phyloP scores from a whole-genome alignment of 2,113 vertebrate genomes.

The Ptyas mucosa region DNA sequence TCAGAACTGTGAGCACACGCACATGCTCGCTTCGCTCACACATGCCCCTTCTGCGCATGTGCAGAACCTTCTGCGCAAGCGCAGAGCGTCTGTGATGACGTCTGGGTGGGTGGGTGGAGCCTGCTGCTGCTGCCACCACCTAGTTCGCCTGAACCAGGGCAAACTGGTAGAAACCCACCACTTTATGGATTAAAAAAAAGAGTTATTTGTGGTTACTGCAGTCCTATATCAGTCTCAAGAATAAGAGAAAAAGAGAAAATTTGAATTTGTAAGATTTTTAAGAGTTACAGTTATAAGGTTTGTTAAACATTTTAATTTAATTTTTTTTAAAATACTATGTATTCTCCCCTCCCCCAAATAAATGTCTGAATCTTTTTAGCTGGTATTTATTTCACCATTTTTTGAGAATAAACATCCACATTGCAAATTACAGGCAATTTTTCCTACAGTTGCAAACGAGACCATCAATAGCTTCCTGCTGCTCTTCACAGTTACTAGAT shows the following conservation, averaged over 20 bases:
- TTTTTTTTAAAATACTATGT: not conserved
- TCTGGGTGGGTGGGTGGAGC: no score
- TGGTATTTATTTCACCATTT: not conserved
- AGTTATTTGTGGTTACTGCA: not conserved
- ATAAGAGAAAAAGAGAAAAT: not conserved
- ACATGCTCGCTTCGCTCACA: no score
- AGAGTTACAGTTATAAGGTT: not conserved
- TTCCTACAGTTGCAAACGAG: not conserved
- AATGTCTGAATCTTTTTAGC: not conserved
- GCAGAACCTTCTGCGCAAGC: no score
- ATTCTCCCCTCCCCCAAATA: not conserved
- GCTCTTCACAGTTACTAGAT: not conserved
- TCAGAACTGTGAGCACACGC: no score
- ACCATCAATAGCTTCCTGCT: not conserved
- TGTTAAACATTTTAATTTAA: not conserved
- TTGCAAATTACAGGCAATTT: not conserved
- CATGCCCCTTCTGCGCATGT: no score
- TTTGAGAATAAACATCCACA: not conserved
- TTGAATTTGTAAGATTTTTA: not conserved
- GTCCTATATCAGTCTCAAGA: not conserved
- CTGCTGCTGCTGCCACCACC: no score
- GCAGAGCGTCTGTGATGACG: no score
- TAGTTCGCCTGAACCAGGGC: no score
- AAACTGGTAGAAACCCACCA: no score
- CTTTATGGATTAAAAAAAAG: not conserved